Evolutionary conservation across 1,140 invertebrate species (phyloP), one percentile per base, ranked within the genome.

Genomic region (Diorhabda sublineata): DNA sequence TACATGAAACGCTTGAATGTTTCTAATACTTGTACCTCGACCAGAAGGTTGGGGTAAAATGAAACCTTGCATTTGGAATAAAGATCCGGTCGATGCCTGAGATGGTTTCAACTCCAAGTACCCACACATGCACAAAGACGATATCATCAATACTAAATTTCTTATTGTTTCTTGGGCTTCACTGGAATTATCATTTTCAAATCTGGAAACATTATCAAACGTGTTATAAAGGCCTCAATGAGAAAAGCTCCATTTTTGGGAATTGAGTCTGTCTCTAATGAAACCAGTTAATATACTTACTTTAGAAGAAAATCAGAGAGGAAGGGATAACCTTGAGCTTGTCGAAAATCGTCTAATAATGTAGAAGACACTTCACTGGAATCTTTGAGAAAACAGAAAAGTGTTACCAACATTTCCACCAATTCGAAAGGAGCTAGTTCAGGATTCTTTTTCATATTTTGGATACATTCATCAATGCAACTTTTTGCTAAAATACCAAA

Each of bases 331-430:
- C 97, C 97, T 80, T 98, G 94, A 77, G 93, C 94, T 67, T 92
- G 88, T 70, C 92, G 88, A 84, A 99, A 99, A 83, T 99, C 97
- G 81, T 99, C 97, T 71, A 99, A 81, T 70, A 99, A 85, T 73
- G 91, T 89, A 82, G 97, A 94, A 69, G 96, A 97, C 64, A 97
- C 92, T 82, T 97, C 95, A 83, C 96, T 96, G n/a, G 96, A 98
- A 81, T 98, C 96, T 85, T 98, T 98, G 62, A 99, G 86, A 82
- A 99, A 97, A 85, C 96, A 98, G 84, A 99, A 98, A 45, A 98
- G 91, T 8, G 96, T 96, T 45, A 97, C 94, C 85, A 99, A 97
- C 95, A 99, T 98, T 84, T 98, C 96, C 8, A 98, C 94, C 71
- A 98, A 90, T 84, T 99, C 96, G 75, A 97, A 84, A n/a, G 95